Evolutionary conservation across 2,888 invertebrate genomes (phyloP), one percentile per base, ranked within the genome.

Genomic region (Zygothrica quintamaculata): DNA sequence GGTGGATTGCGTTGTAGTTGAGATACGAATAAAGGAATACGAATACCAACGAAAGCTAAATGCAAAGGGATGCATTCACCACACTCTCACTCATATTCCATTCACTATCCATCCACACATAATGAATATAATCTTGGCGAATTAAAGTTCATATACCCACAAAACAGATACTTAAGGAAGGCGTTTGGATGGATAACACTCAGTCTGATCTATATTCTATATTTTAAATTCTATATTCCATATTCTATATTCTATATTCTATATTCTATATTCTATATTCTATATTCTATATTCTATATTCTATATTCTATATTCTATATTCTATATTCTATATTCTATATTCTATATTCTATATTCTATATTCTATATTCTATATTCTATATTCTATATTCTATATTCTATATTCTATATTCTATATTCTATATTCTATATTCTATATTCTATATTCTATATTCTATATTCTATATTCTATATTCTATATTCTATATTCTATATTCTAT

Each of bases 101-200:
- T 67, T 67, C 53, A 67, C 44, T 56, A 61, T 40, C 44, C 62
- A 47, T n/a, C 16, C 68, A 64, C 51, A 69, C 58, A 64, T 74
- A 70, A 75, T 70, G 71, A 70, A 70, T 65, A 70, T 65, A 65
- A 71, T 65, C 65, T 57, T 70, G 60, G 71, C 57, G 65, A 65
- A 74, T 73, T 75, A 70, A 75, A 70, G 65, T 61, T 57, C 75
- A 18, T n/a, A 59, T 40, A 51, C 52, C 15, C 70, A 52, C 39
- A 11, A 31, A 5, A 3, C 12, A 13, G 8, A 8, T 15, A 16
- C 18, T 22, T 22, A 22, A 5, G 9, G 33, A 33, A 2, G 9
- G 33, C 1, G n/a, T 33, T n/a, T 11, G 33, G 3, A 22, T 22
- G 5, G 2, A 2, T 22, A 22, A 3, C 18, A 22, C 18, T n/a